phyloP scores from a whole-genome alignment of 2,888 invertebrate species.

The Lycocerus yunnanus region DNA sequence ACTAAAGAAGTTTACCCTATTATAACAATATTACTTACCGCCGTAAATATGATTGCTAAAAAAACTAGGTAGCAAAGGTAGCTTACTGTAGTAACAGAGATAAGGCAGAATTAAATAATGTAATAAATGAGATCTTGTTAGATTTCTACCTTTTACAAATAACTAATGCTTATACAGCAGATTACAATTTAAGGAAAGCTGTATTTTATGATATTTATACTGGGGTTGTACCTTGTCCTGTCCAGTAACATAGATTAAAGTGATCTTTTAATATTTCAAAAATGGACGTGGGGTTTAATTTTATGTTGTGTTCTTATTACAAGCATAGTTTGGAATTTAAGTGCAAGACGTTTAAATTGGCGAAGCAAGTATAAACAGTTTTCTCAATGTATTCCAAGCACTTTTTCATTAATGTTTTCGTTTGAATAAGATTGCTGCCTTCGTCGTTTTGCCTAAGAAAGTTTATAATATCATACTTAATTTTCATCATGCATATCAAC shows the following conservation, averaged over 20 bases:
- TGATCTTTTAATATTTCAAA: neutral
- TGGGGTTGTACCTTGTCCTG: neutral
- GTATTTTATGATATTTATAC: neutral
- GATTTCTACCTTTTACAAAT: rapidly evolving
- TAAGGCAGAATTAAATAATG: neutral
- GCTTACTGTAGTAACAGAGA: neutral
- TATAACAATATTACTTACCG: neutral
- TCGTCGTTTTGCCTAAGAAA: neutral
- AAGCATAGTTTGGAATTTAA: neutral
- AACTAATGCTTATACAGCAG: neutral
- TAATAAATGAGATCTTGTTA: neutral
- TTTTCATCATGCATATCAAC: neutral
- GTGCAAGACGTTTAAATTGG: neutral
- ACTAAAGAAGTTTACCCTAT: neutral
- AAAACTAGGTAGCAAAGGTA: neutral
- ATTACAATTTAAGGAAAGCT: neutral
- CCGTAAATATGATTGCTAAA: neutral
- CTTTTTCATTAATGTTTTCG: neutral
- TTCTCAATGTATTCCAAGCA: neutral
- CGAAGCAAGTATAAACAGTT: neutral
- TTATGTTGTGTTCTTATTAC: neutral
- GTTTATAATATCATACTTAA: neutral
- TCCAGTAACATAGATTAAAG: neutral
- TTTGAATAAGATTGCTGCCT: neutral
- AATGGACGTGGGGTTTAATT: neutral